Evolutionary conservation across 2,797 vertebrate species (phyloP), one percentile per base, ranked within the genome.

Genomic region (Martes flavigula): DNA sequence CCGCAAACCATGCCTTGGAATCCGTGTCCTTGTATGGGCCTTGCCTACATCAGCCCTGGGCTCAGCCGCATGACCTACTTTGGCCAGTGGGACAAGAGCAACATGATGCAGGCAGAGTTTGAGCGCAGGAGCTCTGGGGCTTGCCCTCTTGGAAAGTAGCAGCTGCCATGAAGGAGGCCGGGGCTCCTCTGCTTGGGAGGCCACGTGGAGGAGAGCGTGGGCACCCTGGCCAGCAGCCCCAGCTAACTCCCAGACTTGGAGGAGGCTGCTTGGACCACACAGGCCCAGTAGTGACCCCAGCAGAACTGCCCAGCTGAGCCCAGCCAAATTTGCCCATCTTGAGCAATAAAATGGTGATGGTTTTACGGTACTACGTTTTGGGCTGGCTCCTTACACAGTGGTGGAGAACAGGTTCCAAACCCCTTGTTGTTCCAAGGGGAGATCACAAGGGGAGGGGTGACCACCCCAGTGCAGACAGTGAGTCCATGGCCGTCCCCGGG

Each of bases 401-500:
- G 73, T 62, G 48, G 72, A 32, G 81, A 18, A 73, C 18, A 14
- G 94, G 48, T 38, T 54, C 14, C 25, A 35, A 51, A 2, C 27
- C 38, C n/a, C 72, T 20, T 43, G n/a, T 18, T 30, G 25, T 27
- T 88, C 56, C 54, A 23, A 43, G 43, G 43, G 66, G 77, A 43
- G 32, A 17, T 1, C 1, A 13, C 13, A 18, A 56, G 40, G 56
- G 58, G 38, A 17, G 81, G 54, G 46, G n/a, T 7, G 15, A 38
- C 62, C 0, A 0, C 5, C 6, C 58, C 18, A 35, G 27, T 11
- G 35, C 8, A 2, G 0, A 17, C 4, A 17, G 30, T 6, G 15
- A 15, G 9, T 25, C 7, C 35, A 11, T 15, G 1, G 46, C 84
- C 30, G 66, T 51, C 56, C 54, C 32, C 5, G 56, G 30, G 30